Evolutionary conservation across 2,113 vertebrate species (phyloP).

Genomic region (Chaetops frenatus): DNA sequence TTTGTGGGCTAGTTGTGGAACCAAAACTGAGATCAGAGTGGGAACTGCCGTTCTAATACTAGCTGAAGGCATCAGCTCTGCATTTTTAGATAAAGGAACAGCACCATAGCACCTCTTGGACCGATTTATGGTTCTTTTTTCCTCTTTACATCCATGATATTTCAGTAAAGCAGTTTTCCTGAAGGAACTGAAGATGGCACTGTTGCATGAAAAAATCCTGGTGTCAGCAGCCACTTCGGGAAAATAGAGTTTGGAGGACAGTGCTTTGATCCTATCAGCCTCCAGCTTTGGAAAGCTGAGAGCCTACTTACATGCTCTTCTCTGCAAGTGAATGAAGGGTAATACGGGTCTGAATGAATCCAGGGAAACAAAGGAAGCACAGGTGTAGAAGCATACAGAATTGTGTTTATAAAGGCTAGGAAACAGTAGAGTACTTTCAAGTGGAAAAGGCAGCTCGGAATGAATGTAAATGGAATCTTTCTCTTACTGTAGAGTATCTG

Average conservation of each 20-base stretch:
- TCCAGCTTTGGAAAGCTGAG: neutral
- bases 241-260: fast-evolving
- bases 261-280: neutral
- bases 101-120: fast-evolving
- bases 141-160: fast-evolving
- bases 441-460: neutral
- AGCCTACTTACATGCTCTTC: neutral
- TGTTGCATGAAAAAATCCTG: neutral
- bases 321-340: neutral
- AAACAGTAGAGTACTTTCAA: neutral
- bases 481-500: neutral
- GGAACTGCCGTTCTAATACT: neutral
- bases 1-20: neutral
- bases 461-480: neutral
- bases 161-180: neutral
- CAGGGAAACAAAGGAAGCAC: neutral
- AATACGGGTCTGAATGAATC: neutral
- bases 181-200: neutral
- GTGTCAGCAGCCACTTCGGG: neutral
- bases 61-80: neutral
- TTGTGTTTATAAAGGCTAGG: neutral
- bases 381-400: neutral
- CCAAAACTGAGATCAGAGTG: neutral
- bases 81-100: neutral
- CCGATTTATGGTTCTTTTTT: neutral